Conservation (phyloP, 2,888 invertebrate genomes). For the Tachina lurida region DNA sequence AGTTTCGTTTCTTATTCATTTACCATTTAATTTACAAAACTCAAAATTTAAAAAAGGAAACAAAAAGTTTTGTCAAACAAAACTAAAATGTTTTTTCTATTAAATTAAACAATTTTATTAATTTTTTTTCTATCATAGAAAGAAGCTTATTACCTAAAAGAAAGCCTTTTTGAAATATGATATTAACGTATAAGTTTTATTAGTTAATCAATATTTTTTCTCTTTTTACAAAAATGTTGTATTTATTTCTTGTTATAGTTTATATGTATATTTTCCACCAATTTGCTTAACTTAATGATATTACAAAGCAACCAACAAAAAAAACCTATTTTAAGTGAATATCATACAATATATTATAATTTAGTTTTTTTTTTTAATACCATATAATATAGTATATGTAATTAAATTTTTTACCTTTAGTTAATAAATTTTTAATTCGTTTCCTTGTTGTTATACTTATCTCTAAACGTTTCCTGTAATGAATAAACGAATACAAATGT, state of each 20-base stretch:
- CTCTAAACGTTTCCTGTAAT: conserved; percentile 35
- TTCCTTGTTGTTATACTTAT: conserved; percentile 52
- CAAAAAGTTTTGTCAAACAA: conserved; percentile 67
- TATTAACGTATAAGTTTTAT: conserved; percentile 58
- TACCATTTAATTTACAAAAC: conserved; percentile 66
- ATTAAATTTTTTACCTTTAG: conserved; percentile 32
- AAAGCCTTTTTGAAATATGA: conserved; percentile 41
- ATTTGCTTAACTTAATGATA: conserved; percentile 66
- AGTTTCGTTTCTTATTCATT: conserved; percentile 73
- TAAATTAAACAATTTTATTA: conserved; percentile 36
- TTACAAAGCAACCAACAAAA: conserved; percentile 58
- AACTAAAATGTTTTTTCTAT: conserved; percentile 58
- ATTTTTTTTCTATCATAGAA: conserved; percentile 29
- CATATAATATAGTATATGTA: not conserved
- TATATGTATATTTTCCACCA: conserved; percentile 62
- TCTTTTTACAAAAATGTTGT: conserved; percentile 47
- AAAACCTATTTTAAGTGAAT: conserved; percentile 60
- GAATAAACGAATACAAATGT: conserved; percentile 15
- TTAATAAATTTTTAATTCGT: conserved; percentile 43
- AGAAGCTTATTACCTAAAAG: conserved; percentile 28
- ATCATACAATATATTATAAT: conserved; percentile 28
- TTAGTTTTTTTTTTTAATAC: conserved; percentile 35
- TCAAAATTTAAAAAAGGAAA: conserved; percentile 11
- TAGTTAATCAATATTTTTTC: conserved; percentile 52
- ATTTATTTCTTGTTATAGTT: conserved; percentile 64